These are phyloP conservation scores for Cepphus grylle DNA, from an alignment of 2,113 vertebrate genomes.

Conservation along the genomic window DNA sequence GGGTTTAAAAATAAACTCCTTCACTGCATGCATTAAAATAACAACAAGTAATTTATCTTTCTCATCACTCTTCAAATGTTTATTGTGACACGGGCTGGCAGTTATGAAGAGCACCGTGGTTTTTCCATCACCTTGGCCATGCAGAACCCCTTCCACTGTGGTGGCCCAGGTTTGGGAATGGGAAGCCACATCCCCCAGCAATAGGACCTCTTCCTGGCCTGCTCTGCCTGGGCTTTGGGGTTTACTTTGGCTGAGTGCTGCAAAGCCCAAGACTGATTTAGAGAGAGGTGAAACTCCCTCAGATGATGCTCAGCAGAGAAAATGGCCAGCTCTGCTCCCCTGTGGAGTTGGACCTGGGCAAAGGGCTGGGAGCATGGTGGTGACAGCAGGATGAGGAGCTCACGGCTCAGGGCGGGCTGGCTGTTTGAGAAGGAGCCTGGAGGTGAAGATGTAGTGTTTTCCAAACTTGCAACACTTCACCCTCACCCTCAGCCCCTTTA, in stretches of 20 bases:
- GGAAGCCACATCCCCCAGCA: not conserved
- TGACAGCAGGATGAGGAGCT: not conserved
- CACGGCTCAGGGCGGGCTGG: accelerated
- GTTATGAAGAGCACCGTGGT: accelerated
- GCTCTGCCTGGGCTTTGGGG: not conserved
- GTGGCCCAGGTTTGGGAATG: not conserved
- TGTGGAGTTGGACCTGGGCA: accelerated
- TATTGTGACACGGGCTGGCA: not conserved
- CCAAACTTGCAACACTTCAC: not conserved
- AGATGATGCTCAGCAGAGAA: not conserved
- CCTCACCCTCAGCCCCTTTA: not conserved
- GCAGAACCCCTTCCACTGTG: not conserved
- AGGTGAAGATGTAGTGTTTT: accelerated
- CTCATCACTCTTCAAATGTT: not conserved
- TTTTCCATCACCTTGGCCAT: not conserved
- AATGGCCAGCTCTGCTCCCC: not conserved
- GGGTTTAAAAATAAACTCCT: slow-evolving; percentile 32
- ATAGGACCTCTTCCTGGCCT: not conserved
- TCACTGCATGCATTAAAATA: not conserved
- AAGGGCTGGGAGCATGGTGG: not conserved
- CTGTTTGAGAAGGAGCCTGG: not conserved
- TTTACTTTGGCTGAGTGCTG: not conserved
- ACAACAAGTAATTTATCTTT: slow-evolving; percentile 10
- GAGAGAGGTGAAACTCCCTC: not conserved
- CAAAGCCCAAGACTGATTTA: not conserved